phyloP scores from a whole-genome alignment of 30 jellyfish, hydroid and myxozoan species.

The Aurelia sp. region DNA sequence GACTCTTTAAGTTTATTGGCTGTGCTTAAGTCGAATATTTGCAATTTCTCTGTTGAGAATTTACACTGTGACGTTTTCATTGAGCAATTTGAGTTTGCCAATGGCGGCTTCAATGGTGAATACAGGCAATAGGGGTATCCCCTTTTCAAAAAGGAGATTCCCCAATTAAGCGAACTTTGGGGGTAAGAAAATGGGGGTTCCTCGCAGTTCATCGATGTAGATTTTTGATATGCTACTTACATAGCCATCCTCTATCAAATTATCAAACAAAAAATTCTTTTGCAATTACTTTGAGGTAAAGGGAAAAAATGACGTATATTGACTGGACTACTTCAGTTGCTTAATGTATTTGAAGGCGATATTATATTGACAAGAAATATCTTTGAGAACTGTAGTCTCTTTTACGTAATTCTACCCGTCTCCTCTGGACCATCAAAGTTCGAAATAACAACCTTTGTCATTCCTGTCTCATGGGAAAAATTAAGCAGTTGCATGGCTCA shows the following conservation, averaged over 20 bases:
- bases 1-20: not conserved
- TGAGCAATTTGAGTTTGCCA: conserved; percentile 18
- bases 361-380: no score
- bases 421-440: no score
- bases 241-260: not conserved
- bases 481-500: no score
- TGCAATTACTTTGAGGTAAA: not conserved
- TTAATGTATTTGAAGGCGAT: no score
- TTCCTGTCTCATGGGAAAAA: no score
- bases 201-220: conserved; percentile 18
- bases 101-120: not conserved
- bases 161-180: conserved; percentile 17
- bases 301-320: not conserved
- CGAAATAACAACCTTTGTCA: no score
- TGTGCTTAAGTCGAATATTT: not conserved
- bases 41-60: conserved; percentile 8
- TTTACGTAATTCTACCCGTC: no score
- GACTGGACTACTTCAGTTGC: not conserved
- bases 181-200: not conserved
- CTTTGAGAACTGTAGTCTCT: no score
- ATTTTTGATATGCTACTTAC: not conserved
- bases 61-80: conserved; percentile 6
- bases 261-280: not conserved
- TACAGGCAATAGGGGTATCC: conserved; percentile 6
- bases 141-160: conserved; percentile 27